Conservation (phyloP, 2,797 vertebrate genomes). For the Aratinga solstitialis region DNA sequence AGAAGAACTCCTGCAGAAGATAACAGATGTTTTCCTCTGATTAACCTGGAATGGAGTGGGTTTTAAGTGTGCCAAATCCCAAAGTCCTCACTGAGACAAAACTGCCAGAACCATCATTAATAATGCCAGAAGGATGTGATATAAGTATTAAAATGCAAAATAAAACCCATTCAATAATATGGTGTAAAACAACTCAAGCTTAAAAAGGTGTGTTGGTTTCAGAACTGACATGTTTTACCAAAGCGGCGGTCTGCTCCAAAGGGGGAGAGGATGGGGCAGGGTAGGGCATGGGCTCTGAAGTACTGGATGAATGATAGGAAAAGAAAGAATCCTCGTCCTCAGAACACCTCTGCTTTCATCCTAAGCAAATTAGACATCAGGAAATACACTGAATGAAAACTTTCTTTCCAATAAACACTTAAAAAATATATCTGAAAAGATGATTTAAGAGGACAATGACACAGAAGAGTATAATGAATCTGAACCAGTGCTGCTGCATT, state of each 20-base stretch:
- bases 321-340: background rate
- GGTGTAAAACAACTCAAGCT: background rate
- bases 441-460: slow-evolving; percentile 51
- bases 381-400: slow-evolving; percentile 15
- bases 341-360: background rate
- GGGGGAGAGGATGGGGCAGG: background rate
- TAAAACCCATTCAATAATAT: background rate
- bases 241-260: background rate
- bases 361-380: background rate
- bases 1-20: background rate
- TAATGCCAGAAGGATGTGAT: background rate
- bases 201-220: background rate
- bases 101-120: background rate
- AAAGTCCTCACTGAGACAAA: background rate
- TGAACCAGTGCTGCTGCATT: slow-evolving; percentile 29
- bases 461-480: slow-evolving; percentile 44
- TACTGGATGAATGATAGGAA: background rate
- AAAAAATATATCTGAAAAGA: background rate
- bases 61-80: background rate
- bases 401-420: slow-evolving; percentile 53
- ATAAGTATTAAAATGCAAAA: background rate
- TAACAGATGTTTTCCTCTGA: background rate
- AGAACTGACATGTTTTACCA: background rate
- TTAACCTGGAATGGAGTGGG: background rate
- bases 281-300: background rate